These are phyloP conservation scores for Coendou prehensilis DNA, from an alignment of 2,797 vertebrate genomes.

Conservation along the genomic window DNA sequence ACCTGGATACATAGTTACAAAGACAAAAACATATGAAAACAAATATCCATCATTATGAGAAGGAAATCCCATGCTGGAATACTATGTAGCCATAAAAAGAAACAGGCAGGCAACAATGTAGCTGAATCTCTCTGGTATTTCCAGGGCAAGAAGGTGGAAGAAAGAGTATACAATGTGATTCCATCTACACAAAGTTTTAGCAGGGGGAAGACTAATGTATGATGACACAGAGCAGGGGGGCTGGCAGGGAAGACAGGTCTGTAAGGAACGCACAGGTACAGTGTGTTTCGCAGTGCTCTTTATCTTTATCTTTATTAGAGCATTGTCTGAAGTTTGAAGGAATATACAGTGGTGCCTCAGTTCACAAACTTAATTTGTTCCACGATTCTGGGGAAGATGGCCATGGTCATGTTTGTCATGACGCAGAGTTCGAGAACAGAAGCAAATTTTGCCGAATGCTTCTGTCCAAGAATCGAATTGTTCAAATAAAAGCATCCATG, in stretches of 20 bases:
- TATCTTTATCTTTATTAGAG: not conserved
- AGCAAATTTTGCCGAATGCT: not conserved
- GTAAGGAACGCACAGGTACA: too few relatives aligned
- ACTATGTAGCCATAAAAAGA: not conserved
- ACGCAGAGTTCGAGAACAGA: not conserved
- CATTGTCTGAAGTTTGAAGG: not conserved
- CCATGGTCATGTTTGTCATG: not conserved
- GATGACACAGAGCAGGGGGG: not conserved
- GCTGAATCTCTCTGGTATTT: fast-evolving
- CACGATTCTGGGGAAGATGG: not conserved
- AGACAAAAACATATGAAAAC: not conserved
- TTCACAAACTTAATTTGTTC: not conserved
- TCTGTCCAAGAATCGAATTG: not conserved
- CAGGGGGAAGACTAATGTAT: not conserved
- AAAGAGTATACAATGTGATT: not conserved
- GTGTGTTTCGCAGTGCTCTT: fast-evolving
- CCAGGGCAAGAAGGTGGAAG: too few relatives aligned
- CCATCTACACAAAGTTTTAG: not conserved
- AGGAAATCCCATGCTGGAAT: not conserved
- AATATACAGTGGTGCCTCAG: not conserved
- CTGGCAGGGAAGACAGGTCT: fast-evolving
- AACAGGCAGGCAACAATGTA: fast-evolving
- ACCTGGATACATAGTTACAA: not conserved
- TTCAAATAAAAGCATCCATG: not conserved
- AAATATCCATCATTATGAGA: not conserved